These are phyloP conservation scores for Anguilla anguilla DNA, from an alignment of 2,797 vertebrate species.

Conservation along the genomic window DNA sequence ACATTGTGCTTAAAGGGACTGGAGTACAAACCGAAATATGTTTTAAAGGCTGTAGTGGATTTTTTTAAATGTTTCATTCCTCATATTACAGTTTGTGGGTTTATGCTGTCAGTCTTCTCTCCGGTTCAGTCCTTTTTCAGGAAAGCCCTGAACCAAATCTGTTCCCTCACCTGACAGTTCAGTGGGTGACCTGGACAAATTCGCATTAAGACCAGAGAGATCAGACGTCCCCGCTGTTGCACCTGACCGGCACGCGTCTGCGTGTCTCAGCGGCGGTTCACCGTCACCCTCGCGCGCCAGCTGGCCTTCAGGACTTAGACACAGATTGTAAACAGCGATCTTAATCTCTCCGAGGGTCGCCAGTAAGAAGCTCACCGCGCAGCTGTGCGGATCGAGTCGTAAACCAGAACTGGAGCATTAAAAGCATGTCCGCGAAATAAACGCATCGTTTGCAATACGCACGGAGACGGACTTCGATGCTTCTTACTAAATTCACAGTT, in stretches of 20 bases:
- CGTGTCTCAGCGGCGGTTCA: not conserved
- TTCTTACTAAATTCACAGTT: no score
- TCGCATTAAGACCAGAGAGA: not conserved
- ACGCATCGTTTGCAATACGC: not conserved
- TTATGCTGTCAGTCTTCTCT: not conserved
- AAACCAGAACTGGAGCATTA: not conserved
- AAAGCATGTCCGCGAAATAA: not conserved
- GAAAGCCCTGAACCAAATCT: not conserved
- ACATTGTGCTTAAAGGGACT: not conserved
- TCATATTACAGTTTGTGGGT: not conserved
- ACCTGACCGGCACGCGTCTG: not conserved
- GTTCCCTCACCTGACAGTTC: not conserved
- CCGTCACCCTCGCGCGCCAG: not conserved
- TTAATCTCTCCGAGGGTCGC: not conserved
- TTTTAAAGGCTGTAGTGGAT: not conserved
- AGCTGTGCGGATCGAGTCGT: constrained; percentile 2
- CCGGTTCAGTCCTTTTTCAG: not conserved
- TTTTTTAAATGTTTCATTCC: not conserved
- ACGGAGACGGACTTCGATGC: not conserved
- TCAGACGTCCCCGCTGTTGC: not conserved
- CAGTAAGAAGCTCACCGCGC: constrained; percentile 8
- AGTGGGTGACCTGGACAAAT: not conserved
- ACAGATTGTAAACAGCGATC: constrained; percentile 1
- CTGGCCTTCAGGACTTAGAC: constrained; percentile 6
- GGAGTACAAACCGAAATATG: not conserved